These are phyloP conservation scores for Halocynthia aurantium DNA, from an alignment of 23 tunicate genomes.

Conservation along the genomic window DNA sequence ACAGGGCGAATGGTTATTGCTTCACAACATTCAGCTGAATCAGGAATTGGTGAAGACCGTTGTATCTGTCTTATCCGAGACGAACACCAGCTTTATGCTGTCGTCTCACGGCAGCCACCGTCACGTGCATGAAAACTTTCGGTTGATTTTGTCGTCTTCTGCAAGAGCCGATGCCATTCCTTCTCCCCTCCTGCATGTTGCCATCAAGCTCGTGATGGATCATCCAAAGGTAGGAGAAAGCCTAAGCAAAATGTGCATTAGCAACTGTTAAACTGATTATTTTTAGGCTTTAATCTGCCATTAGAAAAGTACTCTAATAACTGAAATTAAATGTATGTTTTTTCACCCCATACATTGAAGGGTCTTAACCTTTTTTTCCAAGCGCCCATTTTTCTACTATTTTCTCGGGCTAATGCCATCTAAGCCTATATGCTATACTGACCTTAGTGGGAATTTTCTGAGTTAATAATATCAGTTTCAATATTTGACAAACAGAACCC, in stretches of 20 bases:
- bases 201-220: constrained; percentile 64
- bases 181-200: constrained; percentile 51
- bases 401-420: too few relatives aligned
- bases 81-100: background rate
- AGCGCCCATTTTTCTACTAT: too few relatives aligned
- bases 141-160: constrained; percentile 49
- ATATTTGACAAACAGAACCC: too few relatives aligned
- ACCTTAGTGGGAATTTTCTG: too few relatives aligned
- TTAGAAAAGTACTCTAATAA: too few relatives aligned
- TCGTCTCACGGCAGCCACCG: background rate
- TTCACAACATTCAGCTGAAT: constrained; percentile 58
- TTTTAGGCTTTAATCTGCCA: background rate
- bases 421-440: too few relatives aligned
- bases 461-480: too few relatives aligned
- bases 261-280: background rate
- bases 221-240: constrained; percentile 51
- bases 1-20: constrained; percentile 56
- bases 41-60: constrained; percentile 40
- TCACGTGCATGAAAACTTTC: constrained; percentile 34
- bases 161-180: constrained; percentile 35
- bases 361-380: too few relatives aligned
- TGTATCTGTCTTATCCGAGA: constrained; percentile 39
- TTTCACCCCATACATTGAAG: too few relatives aligned
- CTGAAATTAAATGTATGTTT: too few relatives aligned
- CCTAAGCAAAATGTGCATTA: background rate